These are phyloP conservation scores for Grammomys dolichurus DNA, from an alignment of 2,113 vertebrate genomes.

Conservation along the genomic window DNA sequence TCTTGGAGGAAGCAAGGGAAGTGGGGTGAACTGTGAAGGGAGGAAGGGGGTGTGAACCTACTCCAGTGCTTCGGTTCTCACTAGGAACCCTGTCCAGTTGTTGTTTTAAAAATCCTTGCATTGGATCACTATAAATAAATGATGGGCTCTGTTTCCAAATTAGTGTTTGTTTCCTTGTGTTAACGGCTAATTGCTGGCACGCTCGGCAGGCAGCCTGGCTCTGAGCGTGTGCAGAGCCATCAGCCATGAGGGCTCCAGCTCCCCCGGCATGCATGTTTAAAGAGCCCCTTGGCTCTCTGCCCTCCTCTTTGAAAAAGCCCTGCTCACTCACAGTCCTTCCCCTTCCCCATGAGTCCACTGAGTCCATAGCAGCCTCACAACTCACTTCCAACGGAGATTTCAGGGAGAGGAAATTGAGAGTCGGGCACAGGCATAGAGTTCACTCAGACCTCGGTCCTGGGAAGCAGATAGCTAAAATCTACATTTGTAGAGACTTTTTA, in stretches of 20 bases:
- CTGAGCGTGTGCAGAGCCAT: neutral
- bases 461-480: neutral
- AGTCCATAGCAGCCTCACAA: neutral
- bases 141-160: slow-evolving; percentile 55
- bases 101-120: slow-evolving; percentile 8
- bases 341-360: neutral
- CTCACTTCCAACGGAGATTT: neutral
- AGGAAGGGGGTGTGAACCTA: neutral
- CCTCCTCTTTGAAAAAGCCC: neutral
- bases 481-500: neutral
- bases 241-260: slow-evolving; percentile 36
- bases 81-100: neutral
- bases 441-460: neutral
- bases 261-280: slow-evolving; percentile 38
- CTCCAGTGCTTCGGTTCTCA: neutral
- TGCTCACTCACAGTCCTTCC: neutral
- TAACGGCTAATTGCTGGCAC: slow-evolving; percentile 57
- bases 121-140: slow-evolving; percentile 65
- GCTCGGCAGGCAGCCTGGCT: neutral
- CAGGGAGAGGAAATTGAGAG: neutral
- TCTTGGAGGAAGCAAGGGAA: neutral
- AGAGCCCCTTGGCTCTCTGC: neutral
- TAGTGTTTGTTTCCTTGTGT: slow-evolving; percentile 63
- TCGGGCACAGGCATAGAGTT: neutral
- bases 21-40: neutral